Evolutionary conservation across 2,797 vertebrate species (phyloP), one percentile per base, ranked within the genome.

Genomic region (Sebastes alutus): DNA sequence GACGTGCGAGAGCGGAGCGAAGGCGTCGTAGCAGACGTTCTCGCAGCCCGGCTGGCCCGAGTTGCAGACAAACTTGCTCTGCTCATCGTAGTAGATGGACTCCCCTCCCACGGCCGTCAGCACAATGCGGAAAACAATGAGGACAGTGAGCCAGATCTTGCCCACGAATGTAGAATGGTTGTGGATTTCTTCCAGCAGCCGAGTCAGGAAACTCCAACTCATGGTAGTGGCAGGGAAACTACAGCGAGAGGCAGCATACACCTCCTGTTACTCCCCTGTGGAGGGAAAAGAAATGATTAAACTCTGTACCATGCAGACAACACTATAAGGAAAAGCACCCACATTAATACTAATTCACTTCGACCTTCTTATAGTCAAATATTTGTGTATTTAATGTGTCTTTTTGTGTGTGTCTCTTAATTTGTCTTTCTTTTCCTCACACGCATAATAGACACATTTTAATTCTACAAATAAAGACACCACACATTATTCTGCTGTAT

Each of bases 151-250:
- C 98, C 98, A 99, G 91, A 99, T 97, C 90, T 99, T 99, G 72
- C 98, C 98, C 78, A 99, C 97, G 23, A 99, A 99, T 0, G 98
- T 99, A 5, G 98, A 99, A 72, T 99, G 98, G 84, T 99, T 97
- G 96, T 99, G 97, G 93, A 99, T 99, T 94, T 99, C 98, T 89
- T 99, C 98, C 87, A 99, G 93, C 84, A 99, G 96, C 3, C 97
- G 97, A 20, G 98, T 99, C 92, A 99, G 95, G 88, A 99, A 99
- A 91, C 97, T 98, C 98, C 98, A 99, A 85, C 98, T 98, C 98
- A 99, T 99, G 95, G 93, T 97, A 95, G 65, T 72, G 63, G 85
- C 38, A 80, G 52, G 33, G 64, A 63, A 54, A 56, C 61, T 20
- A 78, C 67, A 73, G 73, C 3, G 42, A 71, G 66, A 84, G 66